Base-by-base conservation (phyloP, 2,797 vertebrate species). In the Hydrolagus colliei region DNA sequence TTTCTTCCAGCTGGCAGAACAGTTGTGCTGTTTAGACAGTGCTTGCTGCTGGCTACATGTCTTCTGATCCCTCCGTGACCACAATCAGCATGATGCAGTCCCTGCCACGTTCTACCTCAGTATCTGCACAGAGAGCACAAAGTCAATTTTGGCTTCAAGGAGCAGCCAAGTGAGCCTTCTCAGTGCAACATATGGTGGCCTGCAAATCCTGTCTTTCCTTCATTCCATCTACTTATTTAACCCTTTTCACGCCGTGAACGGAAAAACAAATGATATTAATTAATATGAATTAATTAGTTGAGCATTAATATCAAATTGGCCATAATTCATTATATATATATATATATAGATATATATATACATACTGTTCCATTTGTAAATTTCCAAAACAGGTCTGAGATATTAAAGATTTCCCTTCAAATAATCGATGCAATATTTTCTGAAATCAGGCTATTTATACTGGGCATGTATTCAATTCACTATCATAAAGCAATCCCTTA, bases 41-140 rank as follows among this genome's bases (percentile, higher is more conserved):
- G 63, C 79, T 68, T 84, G 32, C 65, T 84, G 65, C 65, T 84
- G 79, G 65, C 67, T 84, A 84, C 27, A 14, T 84, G 79, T 84
- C 32, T 35, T 41, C 9, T 71, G 79, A 63, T 84, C 79, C 79
- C 79, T 32, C 27, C 20, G 79, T 67, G 79, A 84, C 79, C 79
- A 84, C 65, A 84, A 84, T 82, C 78, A 82, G 78, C 63, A 82
- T 82, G 63, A 82, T 41, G 63, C 27, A 62, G 67, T 82, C 63
- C 62, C 79, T 84, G 79, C 79, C 65, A 84, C 79, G 65, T 84
- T 84, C 79, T 71, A 71, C 65, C 41, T 16, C n/a, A 84, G 4
- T 84, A 41, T 84, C 79, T 52, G 32, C 67, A 5, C 10, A 41
- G 65, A 52, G 41, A 84, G 32, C 79, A 35, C 79, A 84, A 84